Evolutionary conservation across 2,797 vertebrate species (phyloP), one percentile per base, ranked within the genome.

Genomic region (Oreortyx pictus): DNA sequence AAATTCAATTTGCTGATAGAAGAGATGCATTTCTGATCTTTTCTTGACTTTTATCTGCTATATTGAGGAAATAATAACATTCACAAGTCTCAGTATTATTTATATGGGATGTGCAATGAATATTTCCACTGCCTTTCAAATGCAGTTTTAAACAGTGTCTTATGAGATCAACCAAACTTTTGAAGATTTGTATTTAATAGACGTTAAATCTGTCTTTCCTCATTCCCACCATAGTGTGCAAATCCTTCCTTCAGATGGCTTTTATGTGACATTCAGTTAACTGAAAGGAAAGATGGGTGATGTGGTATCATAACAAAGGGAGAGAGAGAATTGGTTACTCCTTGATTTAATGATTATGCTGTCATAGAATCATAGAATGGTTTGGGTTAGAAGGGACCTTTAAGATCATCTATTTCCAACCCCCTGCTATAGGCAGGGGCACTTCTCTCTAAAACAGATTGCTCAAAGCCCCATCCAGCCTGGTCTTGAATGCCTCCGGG

Each of bases 21-120:
- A 93, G 16, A 72, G 81, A 47, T 49, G 3, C 18, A 43, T 80
- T 14, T 89, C 56, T 85, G 84, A 71, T 2, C 12, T 57, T 78
- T 77, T 85, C 59, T 72, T 88, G 73, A 88, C 29, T 90, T 94
- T 47, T 72, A 37, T 74, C 19, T 78, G 24, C 37, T 71, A 79
- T 76, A 31, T 3, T 90, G 68, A 68, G 61, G 75, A 46, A 10
- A 54, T 64, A 84, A 50, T 64, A 75, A 82, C 14, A 89, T 91
- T 67, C 47, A 57, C 20, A 60, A 62, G 6, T 18, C 17, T 73
- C 84, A 22, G 16, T 16, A 11, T 74, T 82, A 71, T 43, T 80
- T 22, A 52, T 74, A 80, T 67, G 41, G 33, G n/a, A 66, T 2
- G 5, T 49, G 9, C 47, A 84, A 74, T 73, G 14, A 90, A 23